phyloP scores from a whole-genome alignment of 2,888 invertebrate species.

The Bombyx huttoni region DNA sequence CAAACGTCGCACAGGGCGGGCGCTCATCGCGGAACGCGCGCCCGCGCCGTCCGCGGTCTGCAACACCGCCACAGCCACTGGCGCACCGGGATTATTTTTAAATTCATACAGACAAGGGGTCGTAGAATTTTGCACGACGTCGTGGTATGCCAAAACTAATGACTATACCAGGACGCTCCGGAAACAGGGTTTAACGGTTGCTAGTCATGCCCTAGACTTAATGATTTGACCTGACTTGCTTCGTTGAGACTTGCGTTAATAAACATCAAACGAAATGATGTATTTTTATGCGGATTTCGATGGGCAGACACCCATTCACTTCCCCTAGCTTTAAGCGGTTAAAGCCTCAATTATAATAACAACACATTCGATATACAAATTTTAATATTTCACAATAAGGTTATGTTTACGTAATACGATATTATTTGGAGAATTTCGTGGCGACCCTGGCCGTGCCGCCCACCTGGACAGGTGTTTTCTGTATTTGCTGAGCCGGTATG shows the following conservation, averaged over 20 bases:
- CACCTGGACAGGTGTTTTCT: constrained; percentile 56
- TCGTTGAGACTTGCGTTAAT: neutral
- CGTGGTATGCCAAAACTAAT: constrained; percentile 50
- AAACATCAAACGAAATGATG: constrained; percentile 1
- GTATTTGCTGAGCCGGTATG: constrained; percentile 31
- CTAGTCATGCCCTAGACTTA: constrained; percentile 1
- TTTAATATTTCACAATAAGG: neutral
- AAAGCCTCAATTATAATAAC: neutral
- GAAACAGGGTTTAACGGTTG: constrained; percentile 30
- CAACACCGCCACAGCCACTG: constrained; percentile 69
- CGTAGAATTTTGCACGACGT: constrained; percentile 65
- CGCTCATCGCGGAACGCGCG: constrained; percentile 54
- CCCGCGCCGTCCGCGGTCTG: constrained; percentile 71
- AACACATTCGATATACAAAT: constrained; percentile 4
- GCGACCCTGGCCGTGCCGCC: constrained; percentile 44
- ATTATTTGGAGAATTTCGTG: constrained; percentile 28
- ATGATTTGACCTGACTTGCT: neutral
- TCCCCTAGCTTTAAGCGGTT: too few species aligned
- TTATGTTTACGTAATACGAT: constrained; percentile 24
- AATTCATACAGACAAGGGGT: constrained; percentile 69
- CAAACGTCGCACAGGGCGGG: constrained; percentile 50
- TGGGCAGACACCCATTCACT: too few species aligned
- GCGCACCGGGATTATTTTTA: constrained; percentile 68
- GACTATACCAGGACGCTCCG: constrained; percentile 48
- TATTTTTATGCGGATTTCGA: too few species aligned